Base-by-base conservation (phyloP, 2,888 invertebrate species). In the Pachliopta kotzebuea region DNA sequence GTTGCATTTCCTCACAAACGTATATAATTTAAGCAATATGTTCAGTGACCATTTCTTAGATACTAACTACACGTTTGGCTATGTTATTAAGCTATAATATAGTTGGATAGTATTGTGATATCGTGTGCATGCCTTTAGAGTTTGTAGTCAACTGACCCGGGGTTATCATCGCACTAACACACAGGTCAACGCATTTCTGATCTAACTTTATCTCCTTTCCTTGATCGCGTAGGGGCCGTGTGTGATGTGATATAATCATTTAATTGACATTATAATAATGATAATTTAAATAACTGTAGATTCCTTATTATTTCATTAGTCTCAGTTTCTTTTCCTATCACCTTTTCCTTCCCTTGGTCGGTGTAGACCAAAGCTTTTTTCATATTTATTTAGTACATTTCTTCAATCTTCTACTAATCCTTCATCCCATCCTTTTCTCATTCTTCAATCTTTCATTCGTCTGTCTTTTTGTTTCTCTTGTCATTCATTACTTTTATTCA, bases 101-200 rank as follows among this genome's bases (percentile, higher is more conserved):
- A 21, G 8, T 21, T 20, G n/a, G 6, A 20, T 2, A 21, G 9
- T 17, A 29, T 6, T 42, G 37, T 63, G 62, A 67, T 60, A 45
- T 65, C 62, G 67, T 77, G 66, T 71, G 71, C 63, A 62, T 69
- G 70, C 67, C 71, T 73, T 73, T 74, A 72, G 24, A 65, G 71
- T 70, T 59, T 52, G 58, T 50, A 71, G 70, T 72, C 74, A 75
- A 71, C 67, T 73, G 81, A 78, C 76, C 78, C 68, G 72, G 65
- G 57, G 81, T 79, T 87, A 86, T 86, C 86, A 71, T 45, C 61
- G 42, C 53, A 50, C 60, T 68, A 70, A 71, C 73, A 63, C 68
- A 76, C 72, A 79, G 87, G 85, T 86, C 86, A 84, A 76, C 73
- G 80, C 83, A 80, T 82, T 80, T 80, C 72, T 69, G 60, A 52